Conservation (phyloP, 2,888 invertebrate species). For the Drosophila histrio region DNA sequence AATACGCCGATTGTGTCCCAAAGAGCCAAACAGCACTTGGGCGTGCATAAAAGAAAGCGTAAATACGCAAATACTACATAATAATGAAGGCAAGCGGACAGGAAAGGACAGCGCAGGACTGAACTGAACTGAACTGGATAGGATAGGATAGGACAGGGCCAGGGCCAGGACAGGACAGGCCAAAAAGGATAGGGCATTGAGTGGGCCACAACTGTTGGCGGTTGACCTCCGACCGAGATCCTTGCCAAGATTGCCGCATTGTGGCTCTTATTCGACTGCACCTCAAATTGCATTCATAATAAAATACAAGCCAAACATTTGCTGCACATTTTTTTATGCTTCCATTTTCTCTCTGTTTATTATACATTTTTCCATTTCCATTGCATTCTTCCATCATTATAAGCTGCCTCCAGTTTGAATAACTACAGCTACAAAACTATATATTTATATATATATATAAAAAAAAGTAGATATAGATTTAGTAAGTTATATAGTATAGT, state of each 20-base stretch:
- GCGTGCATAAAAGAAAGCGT: conserved; percentile 56
- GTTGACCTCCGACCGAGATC: conserved; percentile 13
- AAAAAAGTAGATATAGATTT: background rate
- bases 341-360: conserved; percentile 44
- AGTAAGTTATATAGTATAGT: background rate
- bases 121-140: background rate
- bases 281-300: conserved; percentile 58
- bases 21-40: conserved; percentile 35
- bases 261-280: conserved; percentile 30
- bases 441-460: background rate
- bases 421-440: conserved; percentile 19
- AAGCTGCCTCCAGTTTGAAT: conserved; percentile 24
- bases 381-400: conserved; percentile 25
- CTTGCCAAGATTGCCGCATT: conserved; percentile 37
- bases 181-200: background rate
- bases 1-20: conserved; percentile 33
- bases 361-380: conserved; percentile 44
- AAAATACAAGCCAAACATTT: conserved; percentile 64
- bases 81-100: conserved; percentile 47
- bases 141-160: background rate
- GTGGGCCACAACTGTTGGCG: conserved; percentile 3
- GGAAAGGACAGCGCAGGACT: background rate
- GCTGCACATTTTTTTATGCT: conserved; percentile 18
- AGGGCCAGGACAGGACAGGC: background rate
- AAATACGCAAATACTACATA: conserved; percentile 65